Conservation (phyloP, 2,888 invertebrate species). For the Apodemia hepburni region DNA sequence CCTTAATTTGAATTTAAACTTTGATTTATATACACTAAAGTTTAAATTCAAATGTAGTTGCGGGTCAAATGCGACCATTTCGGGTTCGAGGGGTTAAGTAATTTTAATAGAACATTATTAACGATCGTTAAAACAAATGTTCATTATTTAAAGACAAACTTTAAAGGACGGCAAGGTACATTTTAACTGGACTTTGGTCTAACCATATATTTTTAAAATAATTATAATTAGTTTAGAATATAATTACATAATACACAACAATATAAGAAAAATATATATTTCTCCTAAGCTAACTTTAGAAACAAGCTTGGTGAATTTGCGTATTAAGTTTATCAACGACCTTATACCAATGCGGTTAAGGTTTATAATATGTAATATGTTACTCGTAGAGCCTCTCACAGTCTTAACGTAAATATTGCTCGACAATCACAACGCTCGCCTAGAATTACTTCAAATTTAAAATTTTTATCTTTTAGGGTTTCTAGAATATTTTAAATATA, state of each 20-base stretch:
- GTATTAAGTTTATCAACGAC: conserved; percentile 1
- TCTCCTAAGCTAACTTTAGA: no score
- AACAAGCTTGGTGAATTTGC: not conserved
- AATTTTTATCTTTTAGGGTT: conserved; percentile 14
- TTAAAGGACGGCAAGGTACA: not conserved
- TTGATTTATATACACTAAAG: no score
- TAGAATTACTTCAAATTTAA: conserved; percentile 14
- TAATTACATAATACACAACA: not conserved
- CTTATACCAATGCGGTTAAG: not conserved
- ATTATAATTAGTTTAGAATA: conserved; percentile 2
- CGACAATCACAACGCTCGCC: conserved; percentile 54
- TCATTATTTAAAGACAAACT: no score
- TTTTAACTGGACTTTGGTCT: conserved; percentile 7
- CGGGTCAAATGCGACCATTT: no score
- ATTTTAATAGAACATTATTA: no score
- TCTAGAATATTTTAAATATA: conserved; percentile 3
- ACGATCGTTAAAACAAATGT: no score
- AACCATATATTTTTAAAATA: not conserved
- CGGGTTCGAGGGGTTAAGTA: no score
- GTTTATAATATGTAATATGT: not conserved
- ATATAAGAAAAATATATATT: not conserved
- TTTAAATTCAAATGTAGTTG: no score
- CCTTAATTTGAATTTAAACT: no score
- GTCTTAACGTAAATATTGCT: conserved; percentile 64
- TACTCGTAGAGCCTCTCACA: conserved; percentile 59